Evolutionary conservation across 2,888 invertebrate species (phyloP), one percentile per base, ranked within the genome.

Genomic region (Lypha dubia): DNA sequence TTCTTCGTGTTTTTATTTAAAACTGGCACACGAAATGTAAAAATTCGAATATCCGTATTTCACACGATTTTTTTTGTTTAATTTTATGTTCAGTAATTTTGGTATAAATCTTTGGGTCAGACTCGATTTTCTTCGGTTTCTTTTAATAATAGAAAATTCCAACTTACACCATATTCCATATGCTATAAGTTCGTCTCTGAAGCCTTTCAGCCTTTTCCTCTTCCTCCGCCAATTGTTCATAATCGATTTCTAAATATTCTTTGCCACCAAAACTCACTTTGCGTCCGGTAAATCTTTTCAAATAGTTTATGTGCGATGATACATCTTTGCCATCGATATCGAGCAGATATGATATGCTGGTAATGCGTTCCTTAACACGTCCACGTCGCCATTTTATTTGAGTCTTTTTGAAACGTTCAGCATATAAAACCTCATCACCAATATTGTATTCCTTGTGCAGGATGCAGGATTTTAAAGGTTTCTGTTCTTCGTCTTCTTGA

Each of bases 231-330:
- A 92, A 89, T 83, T 92, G 92, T 51, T 91, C 91, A 82, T 92
- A 92, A 79, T 92, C 92, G 22, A 92, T 92, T 86, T 92, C 92
- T 77, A 92, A 87, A 87, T 92, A 92, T 85, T 92, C 92, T 74
- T 92, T 92, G 49, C 89, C 90, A 20, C 91, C 91, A 62, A 92
- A 92, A 44, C 90, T 90, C 8, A 92, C 92, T 85, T 91, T 92
- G 20, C 91, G 90, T 3, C 89, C 90, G 0, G 91, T 91, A 68
- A 89, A 91, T 77, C 91, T 90, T 84, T 92, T 92, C 41, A 92
- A 91, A 63, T 92, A 92, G 82, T 91, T 92, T 8, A 92, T 89
- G 35, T 92, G 92, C 22, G 92, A 91, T 0, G 92, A 88, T 46
- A 91, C 90, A 73, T 92, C 91, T 65, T 91, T 91, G 63, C 91